Conservation (phyloP, 2,797 vertebrate species). For the Amphiprion clarkii region DNA sequence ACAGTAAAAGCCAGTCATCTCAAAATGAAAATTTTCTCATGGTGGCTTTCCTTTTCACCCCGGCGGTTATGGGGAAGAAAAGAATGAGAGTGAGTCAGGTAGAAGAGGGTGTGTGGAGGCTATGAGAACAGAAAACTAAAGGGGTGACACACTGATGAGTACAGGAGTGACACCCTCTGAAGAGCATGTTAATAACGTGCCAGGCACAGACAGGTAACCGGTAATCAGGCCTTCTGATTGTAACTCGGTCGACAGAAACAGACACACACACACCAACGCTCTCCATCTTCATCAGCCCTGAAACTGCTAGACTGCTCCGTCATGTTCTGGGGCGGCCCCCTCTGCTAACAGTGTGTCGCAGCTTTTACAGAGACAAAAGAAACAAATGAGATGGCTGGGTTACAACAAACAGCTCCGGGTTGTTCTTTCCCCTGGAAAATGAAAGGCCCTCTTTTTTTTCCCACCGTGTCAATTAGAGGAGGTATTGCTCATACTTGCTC, state of each 20-base stretch:
- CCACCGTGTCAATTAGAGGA: conserved; percentile 68
- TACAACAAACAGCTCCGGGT: conserved; percentile 76
- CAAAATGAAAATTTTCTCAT: conserved; percentile 77
- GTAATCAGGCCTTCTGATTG: conserved; percentile 80
- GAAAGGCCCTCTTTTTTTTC: conserved; percentile 49
- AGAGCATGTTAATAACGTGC: conserved; percentile 78
- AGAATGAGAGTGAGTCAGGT: conserved; percentile 28
- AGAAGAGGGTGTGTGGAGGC: conserved; percentile 36
- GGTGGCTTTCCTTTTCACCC: conserved; percentile 80
- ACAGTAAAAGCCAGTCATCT: conserved; percentile 79
- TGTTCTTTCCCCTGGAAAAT: conserved; percentile 69
- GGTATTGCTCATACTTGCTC: conserved; percentile 61
- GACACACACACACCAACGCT: conserved; percentile 40
- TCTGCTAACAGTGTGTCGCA: conserved; percentile 71
- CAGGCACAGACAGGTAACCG: conserved; percentile 74
- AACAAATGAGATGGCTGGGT: conserved; percentile 78
- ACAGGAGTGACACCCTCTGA: conserved; percentile 72
- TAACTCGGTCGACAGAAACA: conserved; percentile 60
- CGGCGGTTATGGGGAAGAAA: conserved; percentile 56
- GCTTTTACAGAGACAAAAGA: conserved; percentile 76
- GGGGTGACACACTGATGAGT: conserved; percentile 59
- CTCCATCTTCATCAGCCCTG: conserved; percentile 70
- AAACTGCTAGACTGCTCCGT: conserved; percentile 59
- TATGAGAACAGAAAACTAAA: conserved; percentile 50
- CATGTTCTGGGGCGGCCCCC: conserved; percentile 61